These are phyloP conservation scores for Uropetala carovei DNA, from an alignment of 2,888 invertebrate species.

Conservation along the genomic window DNA sequence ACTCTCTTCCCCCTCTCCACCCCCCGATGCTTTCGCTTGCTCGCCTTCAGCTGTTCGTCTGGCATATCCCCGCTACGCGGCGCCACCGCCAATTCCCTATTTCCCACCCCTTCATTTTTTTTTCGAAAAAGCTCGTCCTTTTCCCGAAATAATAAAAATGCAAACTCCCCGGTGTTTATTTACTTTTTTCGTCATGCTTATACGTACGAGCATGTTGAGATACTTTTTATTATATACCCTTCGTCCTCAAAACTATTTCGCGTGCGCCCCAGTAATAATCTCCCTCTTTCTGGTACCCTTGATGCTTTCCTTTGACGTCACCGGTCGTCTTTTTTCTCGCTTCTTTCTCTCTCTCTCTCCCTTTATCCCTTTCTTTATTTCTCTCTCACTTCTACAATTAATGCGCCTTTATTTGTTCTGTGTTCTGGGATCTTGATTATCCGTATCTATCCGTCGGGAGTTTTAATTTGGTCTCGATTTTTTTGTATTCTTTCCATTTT, in stretches of 20 bases:
- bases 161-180: neutral
- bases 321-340: neutral
- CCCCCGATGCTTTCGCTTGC: neutral
- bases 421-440: neutral
- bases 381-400: neutral
- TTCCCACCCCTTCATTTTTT: neutral
- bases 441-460: neutral
- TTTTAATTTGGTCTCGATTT: neutral
- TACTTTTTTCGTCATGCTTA: neutral
- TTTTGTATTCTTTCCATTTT: too few species aligned
- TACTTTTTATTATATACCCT: neutral
- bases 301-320: neutral
- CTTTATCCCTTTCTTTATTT: neutral
- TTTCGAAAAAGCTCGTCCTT: neutral
- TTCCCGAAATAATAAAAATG: neutral
- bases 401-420: neutral
- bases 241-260: too few species aligned
- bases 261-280: too few species aligned
- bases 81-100: neutral
- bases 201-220: neutral
- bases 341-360: neutral
- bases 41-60: neutral
- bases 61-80: neutral
- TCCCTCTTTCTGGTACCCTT: neutral
- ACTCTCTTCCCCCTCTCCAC: too few species aligned